Evolutionary conservation across 2,797 vertebrate genomes (phyloP).

Genomic region (Anguilla obscura): DNA sequence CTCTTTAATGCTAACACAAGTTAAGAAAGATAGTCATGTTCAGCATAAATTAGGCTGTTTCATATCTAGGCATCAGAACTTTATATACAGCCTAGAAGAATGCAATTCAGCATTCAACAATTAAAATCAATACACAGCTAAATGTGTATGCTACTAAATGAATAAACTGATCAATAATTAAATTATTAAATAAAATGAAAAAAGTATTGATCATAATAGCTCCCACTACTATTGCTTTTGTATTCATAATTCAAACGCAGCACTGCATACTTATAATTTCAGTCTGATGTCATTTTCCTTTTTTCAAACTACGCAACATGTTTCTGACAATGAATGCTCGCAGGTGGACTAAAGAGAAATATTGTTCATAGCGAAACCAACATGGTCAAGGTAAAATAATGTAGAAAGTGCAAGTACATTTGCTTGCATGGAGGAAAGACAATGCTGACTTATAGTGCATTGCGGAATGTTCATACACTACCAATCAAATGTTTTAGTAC

Average conservation of each 20-base stretch:
- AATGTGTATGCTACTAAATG: not conserved
- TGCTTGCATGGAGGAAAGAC: too few relatives aligned
- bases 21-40: not conserved
- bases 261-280: too few relatives aligned
- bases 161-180: not conserved
- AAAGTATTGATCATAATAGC: not conserved
- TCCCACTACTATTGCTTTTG: not conserved
- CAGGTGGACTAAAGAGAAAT: too few relatives aligned
- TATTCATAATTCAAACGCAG: not conserved
- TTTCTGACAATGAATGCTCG: too few relatives aligned
- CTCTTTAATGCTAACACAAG: not conserved
- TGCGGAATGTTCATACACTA: too few relatives aligned
- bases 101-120: not conserved
- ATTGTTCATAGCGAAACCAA: too few relatives aligned
- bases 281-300: not conserved
- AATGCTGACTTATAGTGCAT: too few relatives aligned
- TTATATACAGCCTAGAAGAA: not conserved
- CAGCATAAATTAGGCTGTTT: not conserved
- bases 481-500: too few relatives aligned
- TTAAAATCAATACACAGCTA: not conserved
- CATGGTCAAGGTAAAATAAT: too few relatives aligned
- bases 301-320: too few relatives aligned
- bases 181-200: not conserved
- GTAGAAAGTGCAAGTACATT: too few relatives aligned
- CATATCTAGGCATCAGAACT: not conserved